A percentile compares a stretch with the other conserved stretches of the same genome.
phyloP scores from a whole-genome alignment of 2,797 vertebrate genomes.

The Pempheris klunzingeri region DNA sequence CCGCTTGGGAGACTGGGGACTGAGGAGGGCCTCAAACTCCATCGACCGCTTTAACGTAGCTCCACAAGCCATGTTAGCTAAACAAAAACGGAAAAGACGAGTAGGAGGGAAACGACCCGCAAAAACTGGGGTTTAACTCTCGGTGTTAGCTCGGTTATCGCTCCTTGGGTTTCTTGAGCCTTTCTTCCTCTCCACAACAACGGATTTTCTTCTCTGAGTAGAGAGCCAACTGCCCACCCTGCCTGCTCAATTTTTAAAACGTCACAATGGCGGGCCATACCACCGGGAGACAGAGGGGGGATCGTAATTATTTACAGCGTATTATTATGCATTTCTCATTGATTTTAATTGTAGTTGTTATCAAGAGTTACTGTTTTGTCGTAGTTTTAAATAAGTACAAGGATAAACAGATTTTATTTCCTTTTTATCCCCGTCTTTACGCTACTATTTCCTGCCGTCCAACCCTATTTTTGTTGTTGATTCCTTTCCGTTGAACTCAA shows the following conservation, averaged over 20 bases:
- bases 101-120: conserved; percentile 38
- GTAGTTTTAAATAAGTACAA: rapidly evolving
- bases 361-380: rapidly evolving
- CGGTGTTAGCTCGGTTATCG: conserved; percentile 21
- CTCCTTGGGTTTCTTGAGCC: conserved; percentile 50
- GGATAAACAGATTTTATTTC: rapidly evolving
- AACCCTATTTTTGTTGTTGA: conserved; percentile 45
- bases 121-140: conserved; percentile 34
- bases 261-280: conserved; percentile 81
- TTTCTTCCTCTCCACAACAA: conserved; percentile 80
- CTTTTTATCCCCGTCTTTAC: rapidly evolving
- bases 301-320: background rate
- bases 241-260: conserved; percentile 81
- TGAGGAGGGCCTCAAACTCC: conserved; percentile 95
- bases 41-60: conserved; percentile 94
- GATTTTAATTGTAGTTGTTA: rapidly evolving
- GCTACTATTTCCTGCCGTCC: rapidly evolving
- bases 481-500: conserved; percentile 73
- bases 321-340: background rate
- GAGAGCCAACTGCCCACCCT: conserved; percentile 75
- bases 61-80: conserved; percentile 90
- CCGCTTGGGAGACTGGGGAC: conserved; percentile 92
- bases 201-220: conserved; percentile 77
- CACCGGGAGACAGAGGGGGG: conserved; percentile 58
- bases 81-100: conserved; percentile 40